Percentiles rank a stretch among this genome's conserved stretches.
phyloP scores from a whole-genome alignment of 2,797 vertebrate species.

The Denticeps clupeoides region DNA sequence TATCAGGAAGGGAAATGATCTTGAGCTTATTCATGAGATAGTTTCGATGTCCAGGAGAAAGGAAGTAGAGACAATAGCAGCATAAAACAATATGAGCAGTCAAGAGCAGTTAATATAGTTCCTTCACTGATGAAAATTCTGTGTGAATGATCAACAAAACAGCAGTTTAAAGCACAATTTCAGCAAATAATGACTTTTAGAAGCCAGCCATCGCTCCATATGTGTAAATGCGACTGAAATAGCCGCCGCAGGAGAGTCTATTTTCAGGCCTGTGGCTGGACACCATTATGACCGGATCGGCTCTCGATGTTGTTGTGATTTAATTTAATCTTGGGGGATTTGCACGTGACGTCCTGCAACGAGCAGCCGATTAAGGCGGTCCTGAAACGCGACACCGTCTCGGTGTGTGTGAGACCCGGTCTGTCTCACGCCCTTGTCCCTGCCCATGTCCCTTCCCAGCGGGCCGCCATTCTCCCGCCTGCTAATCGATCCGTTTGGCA shows the following conservation, averaged over 20 bases:
- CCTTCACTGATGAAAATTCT: no score
- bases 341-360: slow-evolving; percentile 43
- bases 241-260: slow-evolving; percentile 28
- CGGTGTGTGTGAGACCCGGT: slow-evolving; percentile 57
- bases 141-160: no score
- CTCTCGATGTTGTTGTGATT: slow-evolving; percentile 57
- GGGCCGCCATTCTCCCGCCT: slow-evolving; percentile 54
- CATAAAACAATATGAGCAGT: no score
- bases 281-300: slow-evolving; percentile 52
- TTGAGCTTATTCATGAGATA: no score
- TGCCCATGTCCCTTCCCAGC: slow-evolving; percentile 38
- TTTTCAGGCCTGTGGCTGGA: slow-evolving; percentile 20
- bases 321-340: slow-evolving; percentile 57
- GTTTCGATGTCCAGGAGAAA: no score
- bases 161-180: no score
- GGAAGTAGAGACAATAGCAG: no score
- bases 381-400: slow-evolving; percentile 63
- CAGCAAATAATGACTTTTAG: no score
- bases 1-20: no score
- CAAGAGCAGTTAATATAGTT: no score
- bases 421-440: slow-evolving; percentile 34
- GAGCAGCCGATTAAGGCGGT: slow-evolving; percentile 70
- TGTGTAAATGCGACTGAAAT: slow-evolving; percentile 25
- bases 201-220: no score
- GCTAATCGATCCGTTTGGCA: slow-evolving; percentile 75